Conservation (phyloP, 2,113 vertebrate genomes). For the Phoenicopterus ruber region DNA sequence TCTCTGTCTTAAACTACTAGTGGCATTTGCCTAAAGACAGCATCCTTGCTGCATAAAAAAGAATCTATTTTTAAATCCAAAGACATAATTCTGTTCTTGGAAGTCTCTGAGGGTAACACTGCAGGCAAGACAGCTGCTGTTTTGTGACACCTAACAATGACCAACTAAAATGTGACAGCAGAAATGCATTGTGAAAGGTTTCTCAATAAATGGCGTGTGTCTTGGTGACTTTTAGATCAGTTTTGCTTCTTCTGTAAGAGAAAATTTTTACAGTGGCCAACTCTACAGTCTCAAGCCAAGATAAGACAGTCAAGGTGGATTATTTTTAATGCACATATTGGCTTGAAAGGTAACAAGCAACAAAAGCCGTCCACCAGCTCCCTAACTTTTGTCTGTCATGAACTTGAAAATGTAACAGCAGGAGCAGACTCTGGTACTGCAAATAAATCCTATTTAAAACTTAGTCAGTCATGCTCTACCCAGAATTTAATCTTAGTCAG, state of each 20-base stretch:
- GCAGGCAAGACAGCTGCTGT: not conserved
- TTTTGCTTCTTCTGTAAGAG: not conserved
- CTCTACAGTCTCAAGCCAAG: not conserved
- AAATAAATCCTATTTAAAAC: not conserved
- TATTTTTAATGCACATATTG: not conserved
- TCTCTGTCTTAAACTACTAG: not conserved
- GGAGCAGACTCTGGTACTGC: not conserved
- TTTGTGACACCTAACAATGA: not conserved
- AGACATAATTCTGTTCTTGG: not conserved
- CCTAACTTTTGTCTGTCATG: not conserved
- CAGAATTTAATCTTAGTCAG: not conserved
- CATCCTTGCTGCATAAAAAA: not conserved
- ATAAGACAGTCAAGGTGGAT: not conserved
- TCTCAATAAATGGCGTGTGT: not conserved
- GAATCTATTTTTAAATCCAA: not conserved
- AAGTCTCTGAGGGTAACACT: not conserved
- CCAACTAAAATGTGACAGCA: not conserved
- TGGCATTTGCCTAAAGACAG: not conserved
- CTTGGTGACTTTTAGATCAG: not conserved
- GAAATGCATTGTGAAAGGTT: not conserved
- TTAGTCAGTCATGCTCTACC: not conserved
- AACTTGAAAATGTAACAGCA: not conserved
- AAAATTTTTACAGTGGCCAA: not conserved
- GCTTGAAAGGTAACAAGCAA: not conserved
- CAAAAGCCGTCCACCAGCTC: not conserved